Conservation (phyloP, 2,888 invertebrate species). For the Drosophila ustulata region DNA sequence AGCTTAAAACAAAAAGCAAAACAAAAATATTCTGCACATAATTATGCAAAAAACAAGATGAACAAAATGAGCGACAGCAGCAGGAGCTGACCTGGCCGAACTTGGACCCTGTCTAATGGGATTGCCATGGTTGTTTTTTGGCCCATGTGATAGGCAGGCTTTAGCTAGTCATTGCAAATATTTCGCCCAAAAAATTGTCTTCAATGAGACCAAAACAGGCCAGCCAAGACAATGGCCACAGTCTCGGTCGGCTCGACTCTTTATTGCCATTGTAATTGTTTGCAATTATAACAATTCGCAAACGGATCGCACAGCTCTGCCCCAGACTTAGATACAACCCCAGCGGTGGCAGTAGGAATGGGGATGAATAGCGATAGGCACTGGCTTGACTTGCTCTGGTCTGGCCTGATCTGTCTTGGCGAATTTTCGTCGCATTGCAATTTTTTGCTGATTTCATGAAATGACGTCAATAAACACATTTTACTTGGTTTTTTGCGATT, state of each 20-base stretch:
- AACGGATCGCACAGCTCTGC: constrained; percentile 25
- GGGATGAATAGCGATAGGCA: constrained; percentile 32
- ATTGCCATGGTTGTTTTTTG: constrained; percentile 49
- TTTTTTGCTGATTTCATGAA: constrained; percentile 55
- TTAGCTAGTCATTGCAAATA: constrained; percentile 46
- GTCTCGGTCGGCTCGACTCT: constrained; percentile 35
- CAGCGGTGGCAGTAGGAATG: constrained; percentile 68
- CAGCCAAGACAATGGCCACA: constrained; percentile 64
- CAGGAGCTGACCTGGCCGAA: constrained; percentile 64
- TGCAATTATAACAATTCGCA: constrained; percentile 77
- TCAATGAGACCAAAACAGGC: constrained; percentile 41
- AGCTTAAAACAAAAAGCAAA: constrained; percentile 32
- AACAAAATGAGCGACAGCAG: constrained; percentile 33
- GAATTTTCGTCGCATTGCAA: constrained; percentile 63
- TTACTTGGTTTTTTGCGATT: constrained; percentile 49
- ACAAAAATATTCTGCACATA: constrained; percentile 62
- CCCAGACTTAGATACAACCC: constrained; percentile 37
- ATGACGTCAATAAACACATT: constrained; percentile 79
- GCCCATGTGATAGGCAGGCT: constrained; percentile 56
- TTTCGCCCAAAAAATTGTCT: constrained; percentile 45
- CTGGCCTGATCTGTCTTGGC: constrained; percentile 32
- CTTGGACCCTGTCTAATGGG: constrained; percentile 69
- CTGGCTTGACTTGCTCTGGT: constrained; percentile 6
- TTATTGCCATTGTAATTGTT: constrained; percentile 75
- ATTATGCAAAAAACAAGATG: constrained; percentile 64